Evolutionary conservation across 2,888 invertebrate genomes (phyloP), one percentile per base, ranked within the genome.

Genomic region (Nephrocerus scutellatus): DNA sequence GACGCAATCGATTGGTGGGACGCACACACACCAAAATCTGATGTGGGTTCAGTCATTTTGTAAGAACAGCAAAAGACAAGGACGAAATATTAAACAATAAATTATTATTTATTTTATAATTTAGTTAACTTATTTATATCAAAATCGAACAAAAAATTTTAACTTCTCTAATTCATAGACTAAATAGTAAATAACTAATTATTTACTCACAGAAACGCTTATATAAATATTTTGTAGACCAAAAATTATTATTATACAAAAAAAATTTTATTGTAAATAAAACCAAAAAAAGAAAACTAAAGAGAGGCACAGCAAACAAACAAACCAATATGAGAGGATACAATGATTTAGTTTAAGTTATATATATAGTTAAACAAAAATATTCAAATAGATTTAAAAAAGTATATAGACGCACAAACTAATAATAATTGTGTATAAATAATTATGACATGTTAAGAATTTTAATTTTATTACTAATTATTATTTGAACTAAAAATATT

Each of bases 1-100:
- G 72, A 73, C 51, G 70, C 73, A 15, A 72, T 74, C 48, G 70
- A 72, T 34, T 74, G 74, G 74, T 75, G 74, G 74, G 72, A 73
- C 47, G 62, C 62, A 8, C 63, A 66, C 12, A 65, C 66, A 2
- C 65, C 66, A 31, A 65, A 65, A 47, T 63, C 64, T 3, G 65
- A 67, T 45, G 59, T 56, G 7, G 51, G 53, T 23, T 28, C 38
- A 6, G 42, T 51, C 8, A 46, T 65, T 33, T 40, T 54, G 44
- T 47, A 25, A 21, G 23, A 5, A 12, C 21, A 12, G 14, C n/a
- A 10, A 13, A 1, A 6, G 26, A n/a, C n/a, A n/a, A n/a, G n/a
- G n/a, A n/a, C n/a, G n/a, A n/a, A n/a, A n/a, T n/a, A n/a, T n/a
- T n/a, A n/a, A n/a, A n/a, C n/a, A n/a, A n/a, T n/a, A n/a, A n/a